These are phyloP conservation scores for Miichthys miiuy DNA, from an alignment of 2,797 vertebrate genomes.

Conservation along the genomic window DNA sequence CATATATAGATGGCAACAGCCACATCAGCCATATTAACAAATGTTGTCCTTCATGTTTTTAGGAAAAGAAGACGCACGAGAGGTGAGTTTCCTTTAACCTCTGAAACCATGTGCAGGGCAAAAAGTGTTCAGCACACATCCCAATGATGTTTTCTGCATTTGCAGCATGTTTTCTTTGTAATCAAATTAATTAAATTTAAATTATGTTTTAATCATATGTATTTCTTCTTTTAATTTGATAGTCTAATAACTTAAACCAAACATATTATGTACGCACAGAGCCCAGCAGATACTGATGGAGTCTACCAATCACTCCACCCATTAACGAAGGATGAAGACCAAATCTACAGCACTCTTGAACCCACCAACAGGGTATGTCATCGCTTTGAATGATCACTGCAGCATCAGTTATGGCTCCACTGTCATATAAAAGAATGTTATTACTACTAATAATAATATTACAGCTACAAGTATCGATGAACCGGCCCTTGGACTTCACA, in stretches of 20 bases:
- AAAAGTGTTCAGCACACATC: too few species aligned
- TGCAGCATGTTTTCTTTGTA: background rate
- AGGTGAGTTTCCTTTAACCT: slow-evolving; percentile 20
- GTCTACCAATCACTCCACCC: background rate
- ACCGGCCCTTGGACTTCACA: too few species aligned
- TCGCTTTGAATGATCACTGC: background rate
- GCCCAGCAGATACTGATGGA: background rate
- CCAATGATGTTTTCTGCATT: too few species aligned
- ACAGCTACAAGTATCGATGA: too few species aligned
- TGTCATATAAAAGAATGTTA: too few species aligned
- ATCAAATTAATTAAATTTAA: too few species aligned
- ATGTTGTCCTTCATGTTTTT: background rate
- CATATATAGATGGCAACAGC: too few species aligned
- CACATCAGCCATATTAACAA: background rate
- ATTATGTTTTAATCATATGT: too few species aligned
- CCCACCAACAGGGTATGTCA: background rate
- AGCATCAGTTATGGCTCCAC: too few species aligned
- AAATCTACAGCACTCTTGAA: background rate
- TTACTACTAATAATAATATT: too few species aligned
- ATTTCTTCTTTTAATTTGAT: background rate
- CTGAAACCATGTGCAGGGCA: too few species aligned
- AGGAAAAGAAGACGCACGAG: slow-evolving; percentile 1
- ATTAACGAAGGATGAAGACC: background rate
- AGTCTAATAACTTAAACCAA: background rate
- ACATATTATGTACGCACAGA: background rate